Base-by-base conservation (phyloP, 2,888 invertebrate genomes). In the Acanthosoma haemorrhoidale region DNA sequence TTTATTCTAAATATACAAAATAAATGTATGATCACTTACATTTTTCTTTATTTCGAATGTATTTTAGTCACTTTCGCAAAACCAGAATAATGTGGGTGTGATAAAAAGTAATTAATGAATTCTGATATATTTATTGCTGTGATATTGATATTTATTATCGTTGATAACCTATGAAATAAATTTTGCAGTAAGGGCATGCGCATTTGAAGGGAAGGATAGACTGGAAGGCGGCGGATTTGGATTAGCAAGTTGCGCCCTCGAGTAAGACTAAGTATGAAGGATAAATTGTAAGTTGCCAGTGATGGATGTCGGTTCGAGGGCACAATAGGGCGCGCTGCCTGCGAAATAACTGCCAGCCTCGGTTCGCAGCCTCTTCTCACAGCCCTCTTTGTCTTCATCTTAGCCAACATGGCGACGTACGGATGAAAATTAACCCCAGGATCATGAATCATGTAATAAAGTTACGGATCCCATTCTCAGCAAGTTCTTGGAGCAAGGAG, bases 381-480 rank as follows among this genome's bases (percentile, higher is more conserved):
- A 9, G 32, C 15, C 21, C 67, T 67, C 67, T 67, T 67, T 67
- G 67, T 67, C 67, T 64, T 51, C 70, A 51, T 51, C 61, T 60
- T 63, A 31, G 31, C 43, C 34, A 31, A 32, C 21, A 68, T 34
- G 41, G 57, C 51, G n/a, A 34, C 57, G 29, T 63, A 51, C 57
- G 18, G 64, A 67, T 70, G 68, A 70, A 71, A 73, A 73, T 73
- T 73, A 71, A 71, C 73, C 64, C 71, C 60, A 57, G 69, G 71
- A 71, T 73, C 73, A 72, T 72, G 71, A 71, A 73, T 73, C 73
- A 72, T 72, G 70, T 72, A 73, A 73, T 73, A 73, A 73, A 73
- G 73, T 73, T 73, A 72, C 73, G 64, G 73, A 73, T 71, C 73
- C 71, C 71, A 73, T 73, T 71, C 71, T 71, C 36, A 61, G 70